Percentiles rank a stretch among this genome's conserved stretches.
Evolutionary conservation across 1,140 invertebrate species (phyloP).

Genomic region (Vollenhovia emeryi): DNA sequence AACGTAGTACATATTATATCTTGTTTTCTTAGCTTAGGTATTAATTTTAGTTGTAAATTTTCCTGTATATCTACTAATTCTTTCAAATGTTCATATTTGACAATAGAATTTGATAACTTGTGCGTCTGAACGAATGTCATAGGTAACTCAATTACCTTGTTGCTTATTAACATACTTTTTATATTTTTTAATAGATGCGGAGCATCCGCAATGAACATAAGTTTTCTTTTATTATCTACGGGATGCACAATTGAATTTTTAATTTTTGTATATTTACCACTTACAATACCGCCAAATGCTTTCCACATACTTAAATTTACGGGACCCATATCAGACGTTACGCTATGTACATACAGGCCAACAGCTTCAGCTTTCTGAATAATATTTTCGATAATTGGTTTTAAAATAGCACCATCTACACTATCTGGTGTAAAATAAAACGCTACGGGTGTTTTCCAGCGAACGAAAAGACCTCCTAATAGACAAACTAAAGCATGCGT

Average conservation of each 20-base stretch:
- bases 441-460: neutral
- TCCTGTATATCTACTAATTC: neutral
- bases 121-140: neutral
- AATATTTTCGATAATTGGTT: neutral
- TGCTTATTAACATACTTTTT: neutral
- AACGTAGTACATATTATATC: neutral
- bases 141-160: neutral
- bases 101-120: neutral
- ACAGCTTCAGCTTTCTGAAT: neutral
- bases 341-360: neutral
- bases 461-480: neutral
- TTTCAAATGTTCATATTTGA: neutral
- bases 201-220: neutral
- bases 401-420: neutral
- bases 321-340: neutral
- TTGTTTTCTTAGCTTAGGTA: neutral
- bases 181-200: neutral
- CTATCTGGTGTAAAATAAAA: neutral
- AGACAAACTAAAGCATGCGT: neutral
- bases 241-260: neutral
- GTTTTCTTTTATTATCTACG: neutral
- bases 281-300: neutral
- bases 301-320: constrained; percentile 3
- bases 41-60: neutral
- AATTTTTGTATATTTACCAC: neutral